phyloP scores from a whole-genome alignment of 1,140 invertebrate genomes.

The Microplitis mediator region DNA sequence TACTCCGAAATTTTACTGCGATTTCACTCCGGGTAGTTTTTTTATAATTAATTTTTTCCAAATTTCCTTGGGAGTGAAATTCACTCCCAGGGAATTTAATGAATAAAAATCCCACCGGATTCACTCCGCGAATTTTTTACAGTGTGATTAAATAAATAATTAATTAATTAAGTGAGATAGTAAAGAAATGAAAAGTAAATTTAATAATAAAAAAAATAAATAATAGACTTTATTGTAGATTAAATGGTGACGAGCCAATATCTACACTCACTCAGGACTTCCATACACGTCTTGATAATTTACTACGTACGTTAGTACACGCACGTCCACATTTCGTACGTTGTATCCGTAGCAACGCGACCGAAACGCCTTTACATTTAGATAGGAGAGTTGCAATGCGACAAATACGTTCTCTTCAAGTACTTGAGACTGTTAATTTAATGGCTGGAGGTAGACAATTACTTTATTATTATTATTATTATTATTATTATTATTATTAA shows the following conservation, averaged over 20 bases:
- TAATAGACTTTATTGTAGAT: slow-evolving; percentile 53
- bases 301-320: slow-evolving; percentile 88
- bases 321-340: slow-evolving; percentile 92
- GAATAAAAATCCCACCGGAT: no score
- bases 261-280: slow-evolving; percentile 94
- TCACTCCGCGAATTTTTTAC: no score
- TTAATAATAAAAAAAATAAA: not conserved
- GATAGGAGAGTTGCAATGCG: slow-evolving; percentile 80
- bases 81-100: no score
- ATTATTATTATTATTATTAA: slow-evolving; percentile 7
- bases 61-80: no score
- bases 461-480: not conserved
- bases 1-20: no score
- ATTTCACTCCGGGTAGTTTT: no score
- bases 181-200: no score
- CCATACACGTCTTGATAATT: slow-evolving; percentile 89
- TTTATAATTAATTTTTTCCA: no score
- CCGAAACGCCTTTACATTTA: slow-evolving; percentile 78
- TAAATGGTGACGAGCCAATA: slow-evolving; percentile 86
- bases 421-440: slow-evolving; percentile 92
- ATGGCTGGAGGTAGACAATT: slow-evolving; percentile 78
- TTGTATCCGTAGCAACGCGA: slow-evolving; percentile 85
- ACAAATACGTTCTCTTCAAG: slow-evolving; percentile 88
- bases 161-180: no score
- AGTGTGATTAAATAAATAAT: no score